Evolutionary conservation across 2,888 invertebrate species (phyloP).

Genomic region (Drosophila greeni): DNA sequence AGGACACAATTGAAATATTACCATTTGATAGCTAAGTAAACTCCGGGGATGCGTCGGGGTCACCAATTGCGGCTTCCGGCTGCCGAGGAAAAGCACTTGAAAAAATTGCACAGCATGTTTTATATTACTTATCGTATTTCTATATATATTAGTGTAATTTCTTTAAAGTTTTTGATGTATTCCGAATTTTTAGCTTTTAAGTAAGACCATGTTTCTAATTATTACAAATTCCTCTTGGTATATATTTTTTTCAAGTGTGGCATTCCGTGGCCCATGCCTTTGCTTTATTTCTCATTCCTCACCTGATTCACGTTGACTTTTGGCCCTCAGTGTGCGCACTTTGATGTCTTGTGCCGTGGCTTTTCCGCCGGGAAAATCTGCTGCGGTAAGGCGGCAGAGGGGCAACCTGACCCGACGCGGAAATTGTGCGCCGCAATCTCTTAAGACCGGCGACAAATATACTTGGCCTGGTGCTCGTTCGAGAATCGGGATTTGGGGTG

Average conservation of each 20-base stretch:
- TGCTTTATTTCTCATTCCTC: constrained; percentile 5
- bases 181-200: background rate
- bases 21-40: constrained; percentile 54
- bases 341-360: constrained; percentile 54
- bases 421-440: constrained; percentile 71
- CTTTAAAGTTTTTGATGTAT: background rate
- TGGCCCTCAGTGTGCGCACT: constrained; percentile 58
- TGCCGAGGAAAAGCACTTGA: background rate
- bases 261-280: background rate
- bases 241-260: constrained; percentile 1
- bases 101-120: background rate
- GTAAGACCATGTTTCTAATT: no score
- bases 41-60: constrained; percentile 13
- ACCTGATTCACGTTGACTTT: constrained; percentile 49
- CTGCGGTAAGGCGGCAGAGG: constrained; percentile 3
- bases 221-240: no score
- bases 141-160: background rate
- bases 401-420: constrained; percentile 39
- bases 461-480: constrained; percentile 51
- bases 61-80: constrained; percentile 3
- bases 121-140: background rate
- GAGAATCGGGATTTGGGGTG: background rate
- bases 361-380: constrained; percentile 24
- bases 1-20: constrained; percentile 63
- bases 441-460: constrained; percentile 72